phyloP scores from a whole-genome alignment of 2,888 invertebrate genomes.

The Nomada goodeniana region DNA sequence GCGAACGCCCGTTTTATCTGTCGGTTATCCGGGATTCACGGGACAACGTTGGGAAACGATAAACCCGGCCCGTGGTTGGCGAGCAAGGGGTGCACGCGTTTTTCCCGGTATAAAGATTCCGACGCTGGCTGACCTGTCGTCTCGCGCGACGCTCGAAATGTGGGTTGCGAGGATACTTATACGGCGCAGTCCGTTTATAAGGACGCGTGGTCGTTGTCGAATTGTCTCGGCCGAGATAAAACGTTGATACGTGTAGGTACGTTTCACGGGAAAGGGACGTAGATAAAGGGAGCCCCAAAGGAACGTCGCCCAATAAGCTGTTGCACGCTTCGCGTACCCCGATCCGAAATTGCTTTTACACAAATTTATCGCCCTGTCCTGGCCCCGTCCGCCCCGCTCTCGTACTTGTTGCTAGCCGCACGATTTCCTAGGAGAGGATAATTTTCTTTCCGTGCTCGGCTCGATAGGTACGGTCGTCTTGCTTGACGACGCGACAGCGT shows the following conservation, averaged over 20 bases:
- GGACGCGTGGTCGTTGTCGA: conserved; percentile 70
- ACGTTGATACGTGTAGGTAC: conserved; percentile 67
- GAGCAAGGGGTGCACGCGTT: conserved; percentile 28
- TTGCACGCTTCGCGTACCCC: conserved; percentile 55
- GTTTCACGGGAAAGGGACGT: conserved; percentile 39
- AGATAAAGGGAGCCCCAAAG: conserved; percentile 56
- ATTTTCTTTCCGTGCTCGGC: conserved; percentile 52
- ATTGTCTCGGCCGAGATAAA: conserved; percentile 70
- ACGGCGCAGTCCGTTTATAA: conserved; percentile 58
- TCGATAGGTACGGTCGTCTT: conserved; percentile 58
- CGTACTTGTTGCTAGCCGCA: conserved; percentile 43
- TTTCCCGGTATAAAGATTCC: conserved; percentile 42
- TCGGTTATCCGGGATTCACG: conserved; percentile 59
- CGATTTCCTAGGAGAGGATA: conserved; percentile 68
- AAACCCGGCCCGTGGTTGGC: conserved; percentile 8
- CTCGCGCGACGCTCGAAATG: conserved; percentile 16
- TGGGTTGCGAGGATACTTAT: conserved; percentile 47
- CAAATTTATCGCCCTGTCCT: conserved; percentile 70
- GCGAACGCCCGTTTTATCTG: conserved; percentile 43
- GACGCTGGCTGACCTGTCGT: background rate
- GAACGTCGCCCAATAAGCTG: conserved; percentile 36
- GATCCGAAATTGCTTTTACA: conserved; percentile 72
- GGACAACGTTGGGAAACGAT: conserved; percentile 52
- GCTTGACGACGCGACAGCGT: conserved; percentile 26
- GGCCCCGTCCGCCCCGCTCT: background rate